These are phyloP conservation scores for Hyaena hyaena DNA, from an alignment of 2,113 vertebrate species.

Conservation along the genomic window DNA sequence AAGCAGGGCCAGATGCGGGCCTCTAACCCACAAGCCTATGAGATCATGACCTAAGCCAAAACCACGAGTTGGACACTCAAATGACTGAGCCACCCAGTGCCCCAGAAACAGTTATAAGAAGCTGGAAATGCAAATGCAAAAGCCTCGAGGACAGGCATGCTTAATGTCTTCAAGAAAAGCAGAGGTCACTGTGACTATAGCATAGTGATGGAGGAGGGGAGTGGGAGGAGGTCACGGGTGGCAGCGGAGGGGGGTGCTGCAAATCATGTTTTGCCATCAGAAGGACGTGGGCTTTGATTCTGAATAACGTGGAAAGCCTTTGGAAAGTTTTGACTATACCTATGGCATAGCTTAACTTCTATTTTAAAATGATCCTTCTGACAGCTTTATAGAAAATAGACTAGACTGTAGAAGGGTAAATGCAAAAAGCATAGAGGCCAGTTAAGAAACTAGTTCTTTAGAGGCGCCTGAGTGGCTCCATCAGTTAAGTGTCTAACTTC, in stretches of 20 bases:
- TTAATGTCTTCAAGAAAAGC: background rate
- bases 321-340: background rate
- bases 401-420: background rate
- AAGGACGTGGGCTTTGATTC: background rate
- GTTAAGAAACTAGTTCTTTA: background rate
- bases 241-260: too few species aligned
- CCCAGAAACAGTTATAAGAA: background rate
- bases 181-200: background rate
- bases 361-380: background rate
- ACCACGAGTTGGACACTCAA: too few species aligned
- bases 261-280: background rate
- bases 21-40: too few species aligned
- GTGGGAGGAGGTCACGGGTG: background rate
- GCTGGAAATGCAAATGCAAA: background rate
- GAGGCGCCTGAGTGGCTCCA: too few species aligned
- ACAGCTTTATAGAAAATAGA: background rate
- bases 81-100: too few species aligned
- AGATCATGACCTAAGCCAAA: too few species aligned
- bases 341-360: background rate
- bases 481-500: too few species aligned
- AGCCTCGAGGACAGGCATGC: background rate
- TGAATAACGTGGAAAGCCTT: background rate
- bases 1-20: too few species aligned
- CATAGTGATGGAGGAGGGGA: background rate
- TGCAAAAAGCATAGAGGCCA: background rate